Percentiles rank a stretch among this genome's conserved stretches.
phyloP scores from a whole-genome alignment of 2,113 vertebrate genomes.

The Bos taurus region ARS-UCD2.0 NC_037337.1:5543001-5543500 shows the following conservation, averaged over 20 bases:
- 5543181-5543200: background rate
- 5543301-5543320: too few relatives aligned
- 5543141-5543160: too few relatives aligned
- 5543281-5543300: background rate
- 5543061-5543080: background rate
- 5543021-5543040: background rate
- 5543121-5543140: too few relatives aligned
- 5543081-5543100: background rate
- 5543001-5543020: background rate
- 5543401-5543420: background rate
- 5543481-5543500: rapidly evolving
- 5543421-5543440: background rate
- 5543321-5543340: background rate
- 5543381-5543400: background rate
- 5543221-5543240: background rate
- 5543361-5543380: background rate
- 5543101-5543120: too few relatives aligned
- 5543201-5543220: background rate
- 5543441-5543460: background rate
- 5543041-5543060: background rate
- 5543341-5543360: background rate
- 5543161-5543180: background rate
- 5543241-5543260: too few relatives aligned
- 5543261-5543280: too few relatives aligned
- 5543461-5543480: background rate